Percentiles rank a stretch among this genome's conserved stretches.
phyloP scores from a whole-genome alignment of 1,140 invertebrate species.

The Agrilus planipennis region DNA sequence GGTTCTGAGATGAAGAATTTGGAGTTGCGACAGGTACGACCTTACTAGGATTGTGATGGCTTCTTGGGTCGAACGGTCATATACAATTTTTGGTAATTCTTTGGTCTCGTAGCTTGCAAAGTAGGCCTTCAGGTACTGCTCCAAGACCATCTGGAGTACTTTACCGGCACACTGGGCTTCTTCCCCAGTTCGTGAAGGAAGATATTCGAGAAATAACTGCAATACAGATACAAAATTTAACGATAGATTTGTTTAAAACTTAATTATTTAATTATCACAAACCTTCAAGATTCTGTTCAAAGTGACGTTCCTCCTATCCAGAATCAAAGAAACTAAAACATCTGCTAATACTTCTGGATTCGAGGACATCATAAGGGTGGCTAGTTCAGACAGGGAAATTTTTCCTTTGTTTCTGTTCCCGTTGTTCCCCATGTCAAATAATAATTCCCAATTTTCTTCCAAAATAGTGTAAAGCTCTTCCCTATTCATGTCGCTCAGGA shows the following conservation, averaged over 20 bases:
- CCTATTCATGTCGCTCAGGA: slow-evolving; percentile 34
- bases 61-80: slow-evolving; percentile 25
- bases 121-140: slow-evolving; percentile 37
- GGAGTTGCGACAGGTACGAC: slow-evolving; percentile 42
- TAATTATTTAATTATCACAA: slow-evolving; percentile 3
- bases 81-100: slow-evolving; percentile 9
- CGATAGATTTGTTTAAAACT: neutral
- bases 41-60: slow-evolving; percentile 43
- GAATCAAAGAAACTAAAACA: slow-evolving; percentile 35
- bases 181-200: slow-evolving; percentile 43
- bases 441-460: slow-evolving; percentile 37
- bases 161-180: slow-evolving; percentile 39
- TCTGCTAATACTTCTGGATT: slow-evolving; percentile 37
- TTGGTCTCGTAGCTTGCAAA: slow-evolving; percentile 30
- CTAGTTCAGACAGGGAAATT: slow-evolving; percentile 43
- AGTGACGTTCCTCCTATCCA: slow-evolving; percentile 34
- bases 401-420: slow-evolving; percentile 27
- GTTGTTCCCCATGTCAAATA: slow-evolving; percentile 40
- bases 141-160: slow-evolving; percentile 43
- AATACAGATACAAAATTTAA: slow-evolving; percentile 4
- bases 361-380: slow-evolving; percentile 38
- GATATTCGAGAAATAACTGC: slow-evolving; percentile 43
- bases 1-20: slow-evolving; percentile 26
- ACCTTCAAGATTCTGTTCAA: slow-evolving; percentile 42
- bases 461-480: slow-evolving; percentile 31